Evolutionary conservation across 2,113 vertebrate species (phyloP), one percentile per base, ranked within the genome.

Genomic region (Phalacrocorax carbo): DNA sequence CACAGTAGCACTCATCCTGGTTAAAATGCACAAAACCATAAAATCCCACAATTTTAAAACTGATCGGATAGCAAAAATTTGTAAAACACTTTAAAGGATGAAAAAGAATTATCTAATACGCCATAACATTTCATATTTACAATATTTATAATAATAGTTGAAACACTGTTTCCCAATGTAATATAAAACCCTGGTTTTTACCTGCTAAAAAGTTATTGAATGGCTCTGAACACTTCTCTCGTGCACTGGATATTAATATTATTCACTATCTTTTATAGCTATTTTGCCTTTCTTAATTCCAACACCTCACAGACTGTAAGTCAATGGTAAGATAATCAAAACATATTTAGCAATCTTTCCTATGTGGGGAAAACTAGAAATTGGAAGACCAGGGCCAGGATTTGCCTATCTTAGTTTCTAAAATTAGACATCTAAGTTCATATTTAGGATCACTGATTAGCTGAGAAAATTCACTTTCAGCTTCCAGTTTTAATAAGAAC

Each of bases 401-500:
- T 44, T 71, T 73, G 49, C 20, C 62, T 86, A 85, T 62, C 79
- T 84, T 54, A 34, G 13, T 77, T 88, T 64, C 81, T 85, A 95
- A 93, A 94, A 82, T 85, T 66, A 80, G 46, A 58, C 15, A 58
- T 17, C 27, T 65, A 51, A 46, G 26, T 61, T 32, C 40, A 15
- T 48, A 82, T 73, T 95, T 94, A 93, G 54, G 54, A 26, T 32
- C 61, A 79, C 29, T 32, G 42, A 91, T 91, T 87, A 95, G 42
- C 81, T 89, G 73, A 95, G 82, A 69, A 93, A 89, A 40, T 89
- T 77, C 44, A 64, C 23, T 82, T 92, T 46, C 86, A 95, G 54
- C 18, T 88, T 88, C 49, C 66, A 75, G 4, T 75, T 83, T 88
- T 52, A 55, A 51, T 25, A 78, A 51, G 42, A 95, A 57, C n/a